These are phyloP conservation scores for Guaruba guarouba DNA, from an alignment of 2,113 vertebrate species.

Conservation along the genomic window DNA sequence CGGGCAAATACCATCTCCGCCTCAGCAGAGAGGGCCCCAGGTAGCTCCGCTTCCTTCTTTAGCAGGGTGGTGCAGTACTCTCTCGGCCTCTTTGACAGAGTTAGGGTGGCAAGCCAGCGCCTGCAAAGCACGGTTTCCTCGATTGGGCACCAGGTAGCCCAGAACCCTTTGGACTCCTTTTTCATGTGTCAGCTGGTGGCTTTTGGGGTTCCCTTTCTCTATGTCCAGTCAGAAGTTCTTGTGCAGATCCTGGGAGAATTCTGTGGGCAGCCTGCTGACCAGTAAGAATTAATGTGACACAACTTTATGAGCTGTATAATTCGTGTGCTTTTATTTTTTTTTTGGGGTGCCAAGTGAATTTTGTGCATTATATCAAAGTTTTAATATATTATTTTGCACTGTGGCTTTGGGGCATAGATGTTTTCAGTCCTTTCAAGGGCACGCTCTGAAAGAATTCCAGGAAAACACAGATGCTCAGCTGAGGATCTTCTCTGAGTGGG, in stretches of 20 bases:
- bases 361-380: background rate
- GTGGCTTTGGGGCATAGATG: slow-evolving; percentile 7
- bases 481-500: background rate
- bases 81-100: slow-evolving; percentile 74
- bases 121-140: slow-evolving; percentile 82
- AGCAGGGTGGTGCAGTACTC: slow-evolving; percentile 77
- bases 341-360: background rate
- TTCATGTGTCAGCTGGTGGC: slow-evolving; percentile 92
- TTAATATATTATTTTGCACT: background rate
- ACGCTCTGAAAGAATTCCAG: background rate
- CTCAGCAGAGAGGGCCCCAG: slow-evolving; percentile 86
- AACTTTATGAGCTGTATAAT: background rate
- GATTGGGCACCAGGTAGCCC: slow-evolving; percentile 86
- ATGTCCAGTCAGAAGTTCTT: slow-evolving; percentile 81
- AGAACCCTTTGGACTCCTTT: slow-evolving; percentile 88
- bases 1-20: slow-evolving; percentile 54
- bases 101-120: slow-evolving; percentile 74
- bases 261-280: slow-evolving; percentile 67
- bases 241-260: slow-evolving; percentile 82
- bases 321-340: background rate
- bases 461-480: slow-evolving; percentile 38
- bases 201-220: slow-evolving; percentile 84
- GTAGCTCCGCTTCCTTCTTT: slow-evolving; percentile 90
- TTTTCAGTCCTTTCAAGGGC: background rate
- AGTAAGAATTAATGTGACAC: background rate